Percentiles rank a stretch among this genome's conserved stretches.
Evolutionary conservation across 2,113 vertebrate species (phyloP).

Genomic region (Calonectris borealis): DNA sequence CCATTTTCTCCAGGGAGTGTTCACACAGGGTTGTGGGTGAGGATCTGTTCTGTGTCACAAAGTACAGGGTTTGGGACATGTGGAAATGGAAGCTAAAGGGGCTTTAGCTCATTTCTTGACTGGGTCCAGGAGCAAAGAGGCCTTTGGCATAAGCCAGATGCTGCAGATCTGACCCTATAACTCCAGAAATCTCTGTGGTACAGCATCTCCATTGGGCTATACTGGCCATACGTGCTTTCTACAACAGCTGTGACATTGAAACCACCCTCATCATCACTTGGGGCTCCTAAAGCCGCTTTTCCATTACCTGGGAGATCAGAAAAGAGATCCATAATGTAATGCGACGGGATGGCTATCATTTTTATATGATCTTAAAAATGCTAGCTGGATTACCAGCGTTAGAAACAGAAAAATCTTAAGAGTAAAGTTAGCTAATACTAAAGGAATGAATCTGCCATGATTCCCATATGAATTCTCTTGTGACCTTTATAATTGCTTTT

Average conservation of each 20-base stretch:
- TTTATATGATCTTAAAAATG: not conserved
- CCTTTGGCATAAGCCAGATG: not conserved
- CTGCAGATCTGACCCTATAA: not conserved
- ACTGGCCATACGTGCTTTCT: fast-evolving
- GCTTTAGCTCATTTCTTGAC: not conserved
- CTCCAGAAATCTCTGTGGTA: not conserved
- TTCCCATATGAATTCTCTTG: not conserved
- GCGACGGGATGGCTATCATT: not conserved
- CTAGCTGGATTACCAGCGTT: not conserved
- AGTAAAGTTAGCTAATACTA: not conserved
- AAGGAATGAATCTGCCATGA: not conserved
- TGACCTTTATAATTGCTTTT: not conserved
- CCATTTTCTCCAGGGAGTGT: not conserved
- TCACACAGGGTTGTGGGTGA: not conserved
- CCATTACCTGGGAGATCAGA: not conserved
- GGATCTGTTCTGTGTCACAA: not conserved
- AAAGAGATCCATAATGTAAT: not conserved
- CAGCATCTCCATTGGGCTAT: not conserved
- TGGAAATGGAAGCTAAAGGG: not conserved
- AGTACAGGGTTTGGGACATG: not conserved
- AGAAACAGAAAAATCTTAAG: not conserved
- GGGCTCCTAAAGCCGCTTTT: not conserved
- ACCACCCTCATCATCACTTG: not conserved
- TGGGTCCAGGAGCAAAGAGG: not conserved
- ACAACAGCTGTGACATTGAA: not conserved